Percentiles rank a stretch among this genome's conserved stretches.
These are phyloP conservation scores for Siderastrea siderea DNA, from an alignment of 92 coral and sea anemone species.

Conservation along the genomic window DNA sequence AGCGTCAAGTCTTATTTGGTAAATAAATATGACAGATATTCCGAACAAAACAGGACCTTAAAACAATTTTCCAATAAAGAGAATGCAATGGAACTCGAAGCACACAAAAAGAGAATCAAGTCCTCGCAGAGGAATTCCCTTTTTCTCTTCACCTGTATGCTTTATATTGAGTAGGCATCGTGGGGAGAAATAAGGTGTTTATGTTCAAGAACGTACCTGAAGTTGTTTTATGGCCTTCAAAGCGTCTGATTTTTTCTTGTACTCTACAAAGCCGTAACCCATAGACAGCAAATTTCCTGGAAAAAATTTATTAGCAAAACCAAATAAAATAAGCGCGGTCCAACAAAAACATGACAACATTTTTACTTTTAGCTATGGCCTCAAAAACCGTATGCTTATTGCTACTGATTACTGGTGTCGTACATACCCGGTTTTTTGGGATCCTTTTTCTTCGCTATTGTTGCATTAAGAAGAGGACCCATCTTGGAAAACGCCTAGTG, in stretches of 20 bases:
- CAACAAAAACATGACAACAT: neutral
- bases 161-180: neutral
- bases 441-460: constrained; percentile 93
- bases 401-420: too few species aligned
- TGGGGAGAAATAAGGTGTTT: neutral
- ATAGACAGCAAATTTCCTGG: constrained; percentile 90
- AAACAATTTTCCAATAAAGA: too few species aligned
- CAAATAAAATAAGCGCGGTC: neutral
- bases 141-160: neutral
- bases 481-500: constrained; percentile 76
- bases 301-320: neutral
- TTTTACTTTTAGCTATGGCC: neutral
- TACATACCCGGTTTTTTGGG: constrained; percentile 84
- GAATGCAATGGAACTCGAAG: neutral
- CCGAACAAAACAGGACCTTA: too few species aligned
- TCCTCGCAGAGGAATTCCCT: neutral
- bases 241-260: constrained; percentile 85
- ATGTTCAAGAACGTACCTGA: constrained; percentile 69
- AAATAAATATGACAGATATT: too few species aligned
- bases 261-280: constrained; percentile 99
- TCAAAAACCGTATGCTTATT: neutral
- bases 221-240: constrained; percentile 84
- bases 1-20: too few species aligned
- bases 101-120: neutral
- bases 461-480: constrained; percentile 79